phyloP scores from a whole-genome alignment of 2,888 invertebrate species.

The Oegoconia quadripuncta region DNA sequence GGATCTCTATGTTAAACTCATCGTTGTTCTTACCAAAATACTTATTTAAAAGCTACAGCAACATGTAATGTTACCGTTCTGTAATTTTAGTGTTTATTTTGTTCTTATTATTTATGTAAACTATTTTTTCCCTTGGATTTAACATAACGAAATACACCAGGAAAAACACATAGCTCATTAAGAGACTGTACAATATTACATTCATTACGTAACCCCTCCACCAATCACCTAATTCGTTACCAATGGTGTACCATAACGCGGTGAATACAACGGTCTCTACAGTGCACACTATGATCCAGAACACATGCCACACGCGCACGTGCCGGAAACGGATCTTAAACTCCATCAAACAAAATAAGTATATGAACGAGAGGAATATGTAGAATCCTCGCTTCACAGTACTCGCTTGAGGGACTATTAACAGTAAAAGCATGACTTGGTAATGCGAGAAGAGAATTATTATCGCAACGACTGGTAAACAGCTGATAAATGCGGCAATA shows the following conservation, averaged over 20 bases:
- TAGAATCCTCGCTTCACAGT: conserved; percentile 79
- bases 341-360: conserved; percentile 87
- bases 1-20: too few species aligned
- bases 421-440: conserved; percentile 80
- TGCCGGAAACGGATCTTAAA: conserved; percentile 88
- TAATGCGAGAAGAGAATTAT: conserved; percentile 82
- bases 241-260: conserved; percentile 79
- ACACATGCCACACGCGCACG: conserved; percentile 83
- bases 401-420: conserved; percentile 82
- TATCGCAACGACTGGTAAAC: conserved; percentile 81
- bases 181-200: conserved; percentile 78
- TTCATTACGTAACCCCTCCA: conserved; percentile 84
- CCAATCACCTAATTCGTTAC: conserved; percentile 80
- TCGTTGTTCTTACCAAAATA: too few species aligned
- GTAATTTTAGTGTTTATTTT: too few species aligned
- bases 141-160: conserved; percentile 81
- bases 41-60: too few species aligned
- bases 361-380: conserved; percentile 85
- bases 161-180: conserved; percentile 80
- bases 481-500: conserved; percentile 83
- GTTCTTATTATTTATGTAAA: conserved; percentile 53
- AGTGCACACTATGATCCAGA: conserved; percentile 83
- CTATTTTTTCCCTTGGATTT: conserved; percentile 80
- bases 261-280: conserved; percentile 84
- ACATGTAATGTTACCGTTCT: conserved; percentile 11